These are phyloP conservation scores for Drosophila willistoni DNA, from an alignment of 1,140 invertebrate genomes.

Conservation along the genomic window DNA sequence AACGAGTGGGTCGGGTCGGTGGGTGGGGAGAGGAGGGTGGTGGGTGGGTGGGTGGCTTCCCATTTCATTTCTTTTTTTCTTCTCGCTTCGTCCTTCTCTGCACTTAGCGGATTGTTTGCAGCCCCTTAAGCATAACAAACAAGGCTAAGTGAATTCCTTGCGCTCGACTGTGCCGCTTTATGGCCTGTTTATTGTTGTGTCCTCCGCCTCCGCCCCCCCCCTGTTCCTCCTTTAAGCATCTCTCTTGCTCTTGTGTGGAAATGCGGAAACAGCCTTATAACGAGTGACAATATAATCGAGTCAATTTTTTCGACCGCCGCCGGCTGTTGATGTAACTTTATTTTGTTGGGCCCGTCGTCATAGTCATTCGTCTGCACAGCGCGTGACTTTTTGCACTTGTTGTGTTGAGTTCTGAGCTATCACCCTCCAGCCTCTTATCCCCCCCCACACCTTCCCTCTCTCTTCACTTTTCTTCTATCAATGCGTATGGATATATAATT, in stretches of 20 bases:
- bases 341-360: constrained; percentile 30
- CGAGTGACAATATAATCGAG: constrained; percentile 78
- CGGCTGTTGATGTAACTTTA: constrained; percentile 78
- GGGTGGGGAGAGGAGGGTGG: background rate
- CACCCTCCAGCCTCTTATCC: background rate
- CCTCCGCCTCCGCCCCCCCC: constrained; percentile 14
- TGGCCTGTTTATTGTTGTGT: constrained; percentile 79
- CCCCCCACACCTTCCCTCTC: background rate
- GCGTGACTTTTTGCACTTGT: constrained; percentile 83
- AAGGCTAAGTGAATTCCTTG: constrained; percentile 82
- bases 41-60: constrained; percentile 11
- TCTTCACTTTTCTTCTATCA: background rate
- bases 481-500: constrained; percentile 56
- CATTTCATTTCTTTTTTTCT: background rate
- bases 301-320: constrained; percentile 71
- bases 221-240: background rate
- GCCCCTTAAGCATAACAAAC: constrained; percentile 83
- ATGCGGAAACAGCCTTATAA: background rate
- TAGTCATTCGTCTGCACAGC: constrained; percentile 37
- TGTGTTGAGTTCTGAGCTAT: constrained; percentile 41
- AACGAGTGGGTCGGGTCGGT: background rate
- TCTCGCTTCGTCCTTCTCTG: constrained; percentile 27
- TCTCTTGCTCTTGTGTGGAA: background rate
- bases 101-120: constrained; percentile 82
- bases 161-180: constrained; percentile 78